Evolutionary conservation across 2,113 vertebrate species (phyloP), one percentile per base, ranked within the genome.

Genomic region (Clarias gariepinus): DNA sequence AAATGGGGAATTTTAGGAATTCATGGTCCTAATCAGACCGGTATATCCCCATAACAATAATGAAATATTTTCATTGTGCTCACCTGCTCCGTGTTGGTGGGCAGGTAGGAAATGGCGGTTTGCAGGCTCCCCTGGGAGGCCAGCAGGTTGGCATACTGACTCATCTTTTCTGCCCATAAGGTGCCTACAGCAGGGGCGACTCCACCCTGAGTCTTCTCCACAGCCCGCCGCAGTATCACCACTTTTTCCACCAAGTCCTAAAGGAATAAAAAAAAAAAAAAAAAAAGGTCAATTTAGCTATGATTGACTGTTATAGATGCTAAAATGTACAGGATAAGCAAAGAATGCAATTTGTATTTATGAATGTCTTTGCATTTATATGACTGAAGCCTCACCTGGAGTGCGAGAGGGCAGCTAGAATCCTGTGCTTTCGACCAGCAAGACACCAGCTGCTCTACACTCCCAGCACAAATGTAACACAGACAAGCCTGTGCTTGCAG

Each of bases 161-260:
- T 97, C 97, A 99, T 98, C 92, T 96, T 98, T 92, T 98, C 96
- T 0, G 96, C 97, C 89, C 98, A 85, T 41, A 98, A 93, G 53
- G 92, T 78, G 8, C 97, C 98, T 2, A 97, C 93, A 2, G 94
- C 91, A 0, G 92, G 89, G 0, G 95, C 89, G 52, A 96, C 94
- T 25, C 90, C 86, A 10, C 92, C 90, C 83, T 95, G 96, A 0
- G 95, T 96, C 88, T 94, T 95, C 87, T 97, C 96, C 16, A 98
- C 97, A 0, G 98, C 97, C 81, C 93, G 96, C 52, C 95, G 95
- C 52, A 99, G 91, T 60, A 99, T 96, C 88, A 98, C 95, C 0
- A 99, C 97, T 90, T 99, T 99, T 93, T 99, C 98, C 88, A 99
- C 97, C 84, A 99, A 95, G 93, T 98, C 97, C 98, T 96, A 19